phyloP scores from a whole-genome alignment of 1,140 invertebrate genomes.

The Macrocentrus cingulum region DNA sequence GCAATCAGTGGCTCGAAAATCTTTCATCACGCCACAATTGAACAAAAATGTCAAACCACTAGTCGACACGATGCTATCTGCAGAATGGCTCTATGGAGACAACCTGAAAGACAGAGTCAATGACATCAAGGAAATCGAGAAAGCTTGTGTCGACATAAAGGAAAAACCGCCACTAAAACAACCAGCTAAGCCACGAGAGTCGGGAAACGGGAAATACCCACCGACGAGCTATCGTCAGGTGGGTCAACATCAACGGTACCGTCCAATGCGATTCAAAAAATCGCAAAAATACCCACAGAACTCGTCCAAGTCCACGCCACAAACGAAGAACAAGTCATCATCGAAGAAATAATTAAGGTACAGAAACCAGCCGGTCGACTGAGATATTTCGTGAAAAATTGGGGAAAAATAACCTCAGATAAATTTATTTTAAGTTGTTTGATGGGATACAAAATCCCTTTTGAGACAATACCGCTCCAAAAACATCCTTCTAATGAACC shows the following conservation, averaged over 20 bases:
- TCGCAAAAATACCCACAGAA: conserved; percentile 3
- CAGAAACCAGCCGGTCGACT: conserved; percentile 20
- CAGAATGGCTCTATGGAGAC: conserved; percentile 35
- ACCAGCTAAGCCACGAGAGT: background rate
- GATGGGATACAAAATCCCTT: conserved; percentile 26
- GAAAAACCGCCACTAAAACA: conserved; percentile 9
- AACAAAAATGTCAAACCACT: conserved; percentile 33
- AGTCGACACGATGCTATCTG: conserved; percentile 33
- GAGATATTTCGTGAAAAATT: conserved; percentile 10
- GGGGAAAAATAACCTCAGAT: conserved; percentile 23
- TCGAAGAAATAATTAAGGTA: conserved; percentile 25
- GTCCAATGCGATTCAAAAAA: conserved; percentile 7
- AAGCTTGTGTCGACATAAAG: conserved; percentile 25
- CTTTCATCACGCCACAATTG: conserved; percentile 24
- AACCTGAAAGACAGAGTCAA: conserved; percentile 21
- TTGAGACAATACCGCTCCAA: conserved; percentile 16
- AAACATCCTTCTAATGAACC: conserved; percentile 19
- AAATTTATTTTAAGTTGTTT: conserved; percentile 19
- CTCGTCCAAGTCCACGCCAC: conserved; percentile 14
- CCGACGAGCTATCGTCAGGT: conserved; percentile 5
- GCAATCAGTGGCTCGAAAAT: conserved; percentile 27
- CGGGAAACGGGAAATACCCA: conserved; percentile 28
- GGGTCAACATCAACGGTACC: conserved; percentile 2
- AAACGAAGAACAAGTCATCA: conserved; percentile 8
- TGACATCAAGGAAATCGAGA: conserved; percentile 24